Base-by-base conservation (phyloP, 2,797 vertebrate genomes). In the Pagetopsis macropterus region DNA sequence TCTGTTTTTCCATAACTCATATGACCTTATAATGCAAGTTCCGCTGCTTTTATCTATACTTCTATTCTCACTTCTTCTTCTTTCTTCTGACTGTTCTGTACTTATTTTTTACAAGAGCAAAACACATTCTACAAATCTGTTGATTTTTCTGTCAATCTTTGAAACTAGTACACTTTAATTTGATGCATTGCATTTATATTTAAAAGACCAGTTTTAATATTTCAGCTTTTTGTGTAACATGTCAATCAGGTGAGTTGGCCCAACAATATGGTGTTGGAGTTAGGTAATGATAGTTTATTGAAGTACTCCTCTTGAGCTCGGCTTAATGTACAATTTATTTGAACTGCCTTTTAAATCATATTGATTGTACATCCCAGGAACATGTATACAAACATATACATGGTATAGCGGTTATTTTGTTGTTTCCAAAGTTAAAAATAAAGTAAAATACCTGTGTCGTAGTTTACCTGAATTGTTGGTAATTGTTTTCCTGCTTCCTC, bases 391-490 rank as follows among this genome's bases (percentile, higher is more conserved):
- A 31, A 41, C 27, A 27, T 27, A 27, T 27, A 5, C 4, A 27
- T 27, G 27, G 27, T 4, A 27, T 27, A 27, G 27, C 27, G 27
- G 5, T 33, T 41, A 2, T 37, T 40, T 40, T 16, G 4, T 65
- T 31, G 11, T n/a, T 43, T 11, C n/a, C 27, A 44, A 31, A 44
- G 7, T 44, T 19, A 3, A 33, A 33, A 7, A 16, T 0, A 5
- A 7, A 55, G 14, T 33, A 6, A 7, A 56, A n/a, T 37, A 6
- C 7, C n/a, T 37, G 56, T 9, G 2, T 40, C 51, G 23, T 60
- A 67, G n/a, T 57, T 83, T 86, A 94, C 94, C 92, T 94, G 84
- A 94, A 89, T 54, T 71, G 85, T 56, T 75, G 46, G 31, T 83
- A 75, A 51, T 84, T 91, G 3, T 66, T 70, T 51, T 93, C 89